phyloP scores from a whole-genome alignment of 2,797 vertebrate genomes.

The Pelobates cultripes region DNA sequence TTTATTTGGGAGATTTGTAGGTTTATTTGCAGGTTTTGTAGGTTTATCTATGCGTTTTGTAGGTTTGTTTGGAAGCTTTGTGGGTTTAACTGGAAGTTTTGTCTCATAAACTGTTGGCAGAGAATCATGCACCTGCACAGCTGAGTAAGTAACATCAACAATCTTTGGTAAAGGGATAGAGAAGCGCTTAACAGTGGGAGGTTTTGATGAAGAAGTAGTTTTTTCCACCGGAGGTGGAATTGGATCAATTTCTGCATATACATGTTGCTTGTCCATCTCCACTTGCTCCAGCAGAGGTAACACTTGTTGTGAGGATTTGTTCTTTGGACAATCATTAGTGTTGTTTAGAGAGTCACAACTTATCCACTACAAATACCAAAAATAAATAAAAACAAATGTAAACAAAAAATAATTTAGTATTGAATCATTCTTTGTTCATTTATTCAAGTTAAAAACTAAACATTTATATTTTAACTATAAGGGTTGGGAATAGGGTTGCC shows the following conservation, averaged over 20 bases:
- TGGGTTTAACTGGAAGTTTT: background rate
- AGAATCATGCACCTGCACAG: background rate
- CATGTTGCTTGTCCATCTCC: background rate
- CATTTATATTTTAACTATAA: too few species aligned
- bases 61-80: background rate
- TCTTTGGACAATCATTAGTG: background rate
- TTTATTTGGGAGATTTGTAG: too few species aligned
- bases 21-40: too few species aligned
- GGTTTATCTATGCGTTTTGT: too few species aligned
- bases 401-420: too few species aligned
- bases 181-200: background rate
- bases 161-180: background rate
- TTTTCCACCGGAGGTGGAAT: background rate
- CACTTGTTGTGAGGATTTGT: background rate
- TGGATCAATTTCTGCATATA: background rate
- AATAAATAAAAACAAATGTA: too few species aligned
- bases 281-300: background rate
- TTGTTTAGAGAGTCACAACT: background rate
- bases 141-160: background rate
- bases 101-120: background rate
- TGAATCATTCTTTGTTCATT: too few species aligned
- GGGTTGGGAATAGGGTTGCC: too few species aligned
- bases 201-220: background rate
- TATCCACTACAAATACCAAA: constrained; percentile 19
- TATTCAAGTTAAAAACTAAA: too few species aligned